phyloP scores from a whole-genome alignment of 2,797 vertebrate species.

The Lindbergichthys nudifrons region DNA sequence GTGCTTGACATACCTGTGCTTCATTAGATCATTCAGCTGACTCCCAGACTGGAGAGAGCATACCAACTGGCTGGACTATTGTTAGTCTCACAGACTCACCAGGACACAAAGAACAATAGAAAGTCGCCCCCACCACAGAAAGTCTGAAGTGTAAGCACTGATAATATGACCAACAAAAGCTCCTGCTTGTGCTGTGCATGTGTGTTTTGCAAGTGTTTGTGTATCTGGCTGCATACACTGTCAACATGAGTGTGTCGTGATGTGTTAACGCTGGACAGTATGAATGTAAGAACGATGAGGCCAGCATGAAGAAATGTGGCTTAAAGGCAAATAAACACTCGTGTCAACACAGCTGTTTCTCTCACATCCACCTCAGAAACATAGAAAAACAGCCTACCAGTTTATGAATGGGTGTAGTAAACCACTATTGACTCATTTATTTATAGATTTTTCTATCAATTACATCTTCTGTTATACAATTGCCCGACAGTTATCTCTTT shows the following conservation, averaged over 20 bases:
- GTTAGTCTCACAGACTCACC: constrained; percentile 50
- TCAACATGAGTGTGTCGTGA: constrained; percentile 39
- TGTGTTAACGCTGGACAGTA: constrained; percentile 40
- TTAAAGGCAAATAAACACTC: constrained; percentile 29
- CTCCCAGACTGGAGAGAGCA: constrained; percentile 46
- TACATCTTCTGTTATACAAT: neutral
- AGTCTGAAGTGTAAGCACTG: constrained; percentile 33
- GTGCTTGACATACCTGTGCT: constrained; percentile 61
- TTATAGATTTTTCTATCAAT: neutral
- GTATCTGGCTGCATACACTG: constrained; percentile 32
- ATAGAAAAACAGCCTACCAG: neutral
- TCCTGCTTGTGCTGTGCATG: constrained; percentile 20
- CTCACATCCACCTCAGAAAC: constrained; percentile 19
- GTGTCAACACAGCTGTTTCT: constrained; percentile 34
- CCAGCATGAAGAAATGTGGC: constrained; percentile 45
- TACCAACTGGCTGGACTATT: constrained; percentile 43
- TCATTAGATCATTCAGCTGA: constrained; percentile 64
- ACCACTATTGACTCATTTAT: neutral
- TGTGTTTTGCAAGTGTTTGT: constrained; percentile 24
- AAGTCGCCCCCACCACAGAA: constrained; percentile 15
- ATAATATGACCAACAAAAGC: constrained; percentile 47
- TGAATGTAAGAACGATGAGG: constrained; percentile 54
- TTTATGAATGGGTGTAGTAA: neutral
- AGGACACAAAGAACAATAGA: constrained; percentile 52
- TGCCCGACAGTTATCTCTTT: neutral